phyloP scores from a whole-genome alignment of 2,888 invertebrate species.

The Scaptodrosophila latifasciaeformis region DNA sequence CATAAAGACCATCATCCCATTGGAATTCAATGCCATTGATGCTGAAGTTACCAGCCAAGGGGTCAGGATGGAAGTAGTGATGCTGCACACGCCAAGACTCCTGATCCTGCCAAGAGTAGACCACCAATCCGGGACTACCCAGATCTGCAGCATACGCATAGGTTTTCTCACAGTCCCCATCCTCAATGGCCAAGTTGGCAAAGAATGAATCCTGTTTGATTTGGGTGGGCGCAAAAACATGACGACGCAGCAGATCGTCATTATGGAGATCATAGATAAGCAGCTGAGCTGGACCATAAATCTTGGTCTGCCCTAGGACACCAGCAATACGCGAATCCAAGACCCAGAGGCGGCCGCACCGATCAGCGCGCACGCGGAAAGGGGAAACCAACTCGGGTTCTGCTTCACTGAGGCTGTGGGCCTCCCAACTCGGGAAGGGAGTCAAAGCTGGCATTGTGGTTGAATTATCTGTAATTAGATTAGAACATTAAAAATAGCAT shows the following conservation, averaged over 20 bases:
- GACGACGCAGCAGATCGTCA: constrained; percentile 82
- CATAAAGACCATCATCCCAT: constrained; percentile 87
- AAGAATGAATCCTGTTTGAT: constrained; percentile 82
- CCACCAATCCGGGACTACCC: constrained; percentile 82
- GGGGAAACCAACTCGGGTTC: constrained; percentile 84
- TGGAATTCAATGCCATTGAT: constrained; percentile 82
- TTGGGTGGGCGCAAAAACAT: constrained; percentile 80
- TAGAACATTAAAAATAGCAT: constrained; percentile 18
- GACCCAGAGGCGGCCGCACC: constrained; percentile 87
- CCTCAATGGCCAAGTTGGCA: constrained; percentile 86
- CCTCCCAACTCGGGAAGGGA: constrained; percentile 89
- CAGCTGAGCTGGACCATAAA: constrained; percentile 79
- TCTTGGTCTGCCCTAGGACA: constrained; percentile 76
- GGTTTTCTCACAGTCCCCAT: constrained; percentile 82
- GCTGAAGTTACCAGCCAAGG: constrained; percentile 83
- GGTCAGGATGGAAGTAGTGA: constrained; percentile 83
- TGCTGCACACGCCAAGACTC: constrained; percentile 85
- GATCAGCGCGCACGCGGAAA: constrained; percentile 83
- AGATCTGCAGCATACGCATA: constrained; percentile 85
- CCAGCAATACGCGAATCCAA: constrained; percentile 84
- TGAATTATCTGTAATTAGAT: constrained; percentile 78
- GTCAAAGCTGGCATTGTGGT: constrained; percentile 81
- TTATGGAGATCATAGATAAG: constrained; percentile 84
- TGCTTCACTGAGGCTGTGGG: constrained; percentile 79
- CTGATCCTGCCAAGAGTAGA: constrained; percentile 84